Evolutionary conservation across 2,888 invertebrate genomes (phyloP), one percentile per base, ranked within the genome.

Genomic region (Ectobius pallidus): DNA sequence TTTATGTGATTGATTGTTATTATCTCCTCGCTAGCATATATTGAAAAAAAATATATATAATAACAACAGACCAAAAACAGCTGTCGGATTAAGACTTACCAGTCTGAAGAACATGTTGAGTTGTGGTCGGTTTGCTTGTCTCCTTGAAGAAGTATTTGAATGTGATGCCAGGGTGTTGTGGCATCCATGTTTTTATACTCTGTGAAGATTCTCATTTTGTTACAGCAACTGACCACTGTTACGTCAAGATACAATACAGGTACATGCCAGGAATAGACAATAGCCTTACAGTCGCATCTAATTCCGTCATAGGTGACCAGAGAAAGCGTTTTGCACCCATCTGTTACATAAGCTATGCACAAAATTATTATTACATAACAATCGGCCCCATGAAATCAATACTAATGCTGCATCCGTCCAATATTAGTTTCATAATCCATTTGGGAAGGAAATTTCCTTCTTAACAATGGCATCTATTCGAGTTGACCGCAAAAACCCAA

Each of bases 21-120:
- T n/a, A n/a, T n/a, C n/a, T n/a, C n/a, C n/a, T n/a, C n/a, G n/a
- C n/a, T n/a, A n/a, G n/a, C n/a, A n/a, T n/a, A n/a, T n/a, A n/a
- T n/a, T n/a, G n/a, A n/a, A n/a, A n/a, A n/a, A n/a, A n/a, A n/a
- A n/a, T n/a, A n/a, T n/a, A n/a, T n/a, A n/a, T n/a, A n/a, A n/a
- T n/a, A n/a, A n/a, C n/a, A n/a, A n/a, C n/a, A n/a, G n/a, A n/a
- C n/a, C n/a, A n/a, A n/a, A n/a, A n/a, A n/a, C n/a, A n/a, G n/a
- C n/a, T n/a, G n/a, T n/a, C n/a, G n/a, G n/a, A n/a, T n/a, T n/a
- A n/a, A n/a, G n/a, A 58, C 58, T 58, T 30, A 58, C 58, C 58
- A 58, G n/a, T 58, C 58, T 58, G 58, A 30, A 58, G 58, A 58
- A n/a, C 58, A 58, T 58, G 32, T 58, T 30, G 16, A 2, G 3